phyloP scores from a whole-genome alignment of 2,797 vertebrate genomes.

The Hyperoplus immaculatus region DNA sequence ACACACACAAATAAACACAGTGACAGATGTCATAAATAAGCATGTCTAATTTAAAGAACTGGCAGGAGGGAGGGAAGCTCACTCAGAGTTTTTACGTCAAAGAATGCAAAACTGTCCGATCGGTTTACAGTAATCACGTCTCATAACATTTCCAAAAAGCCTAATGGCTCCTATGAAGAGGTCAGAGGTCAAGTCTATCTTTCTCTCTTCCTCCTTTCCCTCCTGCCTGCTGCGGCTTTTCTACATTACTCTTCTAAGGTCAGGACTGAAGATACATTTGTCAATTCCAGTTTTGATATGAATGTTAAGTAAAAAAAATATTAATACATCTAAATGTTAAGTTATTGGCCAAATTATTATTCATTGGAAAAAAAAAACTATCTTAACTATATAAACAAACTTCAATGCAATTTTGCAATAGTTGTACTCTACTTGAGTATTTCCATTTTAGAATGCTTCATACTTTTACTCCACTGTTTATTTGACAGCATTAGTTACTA shows the following conservation, averaged over 20 bases:
- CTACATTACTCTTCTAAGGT: neutral
- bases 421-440: no score
- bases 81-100: constrained; percentile 16
- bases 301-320: neutral
- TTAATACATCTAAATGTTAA: neutral
- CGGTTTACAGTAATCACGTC: constrained; percentile 57
- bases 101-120: constrained; percentile 58
- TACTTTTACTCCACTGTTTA: neutral
- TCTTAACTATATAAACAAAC: no score
- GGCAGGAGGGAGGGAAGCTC: constrained; percentile 2
- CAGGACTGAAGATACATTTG: neutral
- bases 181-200: constrained; percentile 46
- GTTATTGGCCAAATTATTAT: neutral
- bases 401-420: no score
- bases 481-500: neutral
- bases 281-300: neutral
- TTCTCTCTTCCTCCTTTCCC: constrained; percentile 1
- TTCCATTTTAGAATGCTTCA: neutral
- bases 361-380: neutral
- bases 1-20: constrained; percentile 30
- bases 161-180: constrained; percentile 24
- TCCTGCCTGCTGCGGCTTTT: neutral
- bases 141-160: constrained; percentile 63
- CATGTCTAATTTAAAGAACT: constrained; percentile 48
- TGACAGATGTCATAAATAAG: constrained; percentile 53